Evolutionary conservation across 2,888 invertebrate genomes (phyloP).

Genomic region (Lasioglossum calceatum): DNA sequence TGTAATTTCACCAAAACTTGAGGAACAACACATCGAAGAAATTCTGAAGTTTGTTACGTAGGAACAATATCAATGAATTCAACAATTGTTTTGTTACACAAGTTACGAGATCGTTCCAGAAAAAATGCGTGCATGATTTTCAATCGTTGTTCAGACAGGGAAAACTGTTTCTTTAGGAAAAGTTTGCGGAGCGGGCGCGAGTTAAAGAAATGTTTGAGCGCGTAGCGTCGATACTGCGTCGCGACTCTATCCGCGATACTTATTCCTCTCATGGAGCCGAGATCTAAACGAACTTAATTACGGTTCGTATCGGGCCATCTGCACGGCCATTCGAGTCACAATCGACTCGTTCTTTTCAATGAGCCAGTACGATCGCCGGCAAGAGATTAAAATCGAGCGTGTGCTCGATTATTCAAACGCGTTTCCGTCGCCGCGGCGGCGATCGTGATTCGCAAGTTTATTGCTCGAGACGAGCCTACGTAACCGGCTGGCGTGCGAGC

Average conservation of each 20-base stretch:
- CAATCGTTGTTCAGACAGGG: not conserved
- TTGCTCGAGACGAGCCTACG: not conserved
- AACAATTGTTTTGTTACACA: too few relatives aligned
- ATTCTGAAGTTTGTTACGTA: too few relatives aligned
- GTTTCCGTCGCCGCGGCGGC: conserved; percentile 11
- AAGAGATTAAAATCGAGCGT: conserved; percentile 19
- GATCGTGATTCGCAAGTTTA: conserved; percentile 33
- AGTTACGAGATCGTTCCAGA: accelerated
- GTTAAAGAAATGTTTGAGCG: not conserved
- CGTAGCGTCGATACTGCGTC: not conserved
- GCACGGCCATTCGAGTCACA: conserved; percentile 19
- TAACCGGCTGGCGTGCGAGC: not conserved
- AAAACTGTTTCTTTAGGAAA: not conserved
- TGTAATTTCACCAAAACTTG: too few relatives aligned
- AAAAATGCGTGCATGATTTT: too few relatives aligned
- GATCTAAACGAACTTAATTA: conserved; percentile 1
- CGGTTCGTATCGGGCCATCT: not conserved
- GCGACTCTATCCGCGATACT: not conserved
- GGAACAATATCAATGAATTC: too few relatives aligned
- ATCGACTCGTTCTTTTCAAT: conserved; percentile 14
- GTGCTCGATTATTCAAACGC: conserved; percentile 25
- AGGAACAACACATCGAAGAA: too few relatives aligned
- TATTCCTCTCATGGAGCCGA: not conserved
- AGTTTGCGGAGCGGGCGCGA: not conserved
- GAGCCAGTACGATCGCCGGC: not conserved